phyloP scores from a whole-genome alignment of 1,140 invertebrate genomes.

The Oreohelix idahoensis region DNA sequence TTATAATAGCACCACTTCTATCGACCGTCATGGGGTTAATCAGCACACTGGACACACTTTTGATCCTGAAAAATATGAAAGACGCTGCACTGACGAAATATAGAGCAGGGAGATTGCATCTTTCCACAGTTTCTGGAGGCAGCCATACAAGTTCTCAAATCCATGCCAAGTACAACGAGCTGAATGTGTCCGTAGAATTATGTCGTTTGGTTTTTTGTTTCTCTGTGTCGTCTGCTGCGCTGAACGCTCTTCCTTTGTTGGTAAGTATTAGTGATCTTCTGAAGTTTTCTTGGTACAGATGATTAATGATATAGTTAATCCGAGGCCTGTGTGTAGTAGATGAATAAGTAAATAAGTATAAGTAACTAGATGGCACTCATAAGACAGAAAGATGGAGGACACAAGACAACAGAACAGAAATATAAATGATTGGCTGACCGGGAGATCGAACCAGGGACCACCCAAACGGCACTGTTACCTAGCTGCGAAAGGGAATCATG shows the following conservation, averaged over 20 bases:
- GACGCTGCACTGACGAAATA: conserved; percentile 48
- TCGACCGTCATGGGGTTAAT: conserved; percentile 46
- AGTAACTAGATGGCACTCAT: too few species aligned
- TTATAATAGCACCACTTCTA: conserved; percentile 46
- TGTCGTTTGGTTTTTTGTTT: conserved; percentile 51
- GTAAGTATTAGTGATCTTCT: too few species aligned
- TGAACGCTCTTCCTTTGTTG: conserved; percentile 51
- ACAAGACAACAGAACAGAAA: too few species aligned
- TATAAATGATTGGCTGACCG: too few species aligned
- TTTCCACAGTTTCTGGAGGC: conserved; percentile 37
- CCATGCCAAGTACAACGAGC: conserved; percentile 49
- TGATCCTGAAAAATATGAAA: conserved; percentile 53
- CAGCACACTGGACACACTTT: conserved; percentile 48
- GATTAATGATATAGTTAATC: too few species aligned
- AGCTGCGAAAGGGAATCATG: too few species aligned
- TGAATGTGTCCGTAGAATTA: conserved; percentile 52
- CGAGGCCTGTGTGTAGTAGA: too few species aligned
- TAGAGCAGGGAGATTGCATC: conserved; percentile 49
- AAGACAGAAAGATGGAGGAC: too few species aligned
- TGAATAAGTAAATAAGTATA: too few species aligned
- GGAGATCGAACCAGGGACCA: too few species aligned
- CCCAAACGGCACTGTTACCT: too few species aligned
- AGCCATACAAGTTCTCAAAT: conserved; percentile 30
- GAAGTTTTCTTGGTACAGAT: too few species aligned
- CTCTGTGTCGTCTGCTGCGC: conserved; percentile 36